Conservation (phyloP, 2,888 invertebrate species). For the Nephrotoma guestfalica region DNA sequence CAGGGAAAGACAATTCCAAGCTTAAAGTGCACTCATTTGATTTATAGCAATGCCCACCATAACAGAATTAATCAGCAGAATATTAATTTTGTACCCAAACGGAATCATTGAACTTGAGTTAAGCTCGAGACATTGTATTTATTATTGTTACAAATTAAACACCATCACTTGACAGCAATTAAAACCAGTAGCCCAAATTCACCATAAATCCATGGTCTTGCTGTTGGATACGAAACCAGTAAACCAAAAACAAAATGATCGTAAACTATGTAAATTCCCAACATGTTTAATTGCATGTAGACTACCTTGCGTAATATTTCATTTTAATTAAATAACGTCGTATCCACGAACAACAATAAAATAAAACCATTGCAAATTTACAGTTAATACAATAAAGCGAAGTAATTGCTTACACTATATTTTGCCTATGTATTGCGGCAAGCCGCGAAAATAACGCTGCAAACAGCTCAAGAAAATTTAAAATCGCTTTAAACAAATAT, state of each 20-base stretch:
- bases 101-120: too few relatives aligned
- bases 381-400: not conserved
- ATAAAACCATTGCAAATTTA: not conserved
- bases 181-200: too few relatives aligned
- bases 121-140: too few relatives aligned
- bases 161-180: too few relatives aligned
- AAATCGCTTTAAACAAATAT: not conserved
- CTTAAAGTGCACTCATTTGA: not conserved
- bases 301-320: not conserved
- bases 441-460: not conserved
- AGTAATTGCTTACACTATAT: not conserved
- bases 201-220: too few relatives aligned
- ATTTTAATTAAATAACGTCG: not conserved
- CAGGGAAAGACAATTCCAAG: not conserved
- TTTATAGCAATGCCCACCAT: not conserved
- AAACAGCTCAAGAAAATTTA: not conserved
- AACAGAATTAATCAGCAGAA: too few relatives aligned
- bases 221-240: not conserved
- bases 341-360: not conserved
- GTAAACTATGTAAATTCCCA: not conserved
- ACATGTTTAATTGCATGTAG: not conserved
- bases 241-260: not conserved
- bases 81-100: too few relatives aligned
- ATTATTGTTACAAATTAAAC: too few relatives aligned
- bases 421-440: not conserved